Percentiles rank a stretch among this genome's conserved stretches.
Evolutionary conservation across 2,797 vertebrate genomes (phyloP).

Genomic region (Protonibea diacanthus): DNA sequence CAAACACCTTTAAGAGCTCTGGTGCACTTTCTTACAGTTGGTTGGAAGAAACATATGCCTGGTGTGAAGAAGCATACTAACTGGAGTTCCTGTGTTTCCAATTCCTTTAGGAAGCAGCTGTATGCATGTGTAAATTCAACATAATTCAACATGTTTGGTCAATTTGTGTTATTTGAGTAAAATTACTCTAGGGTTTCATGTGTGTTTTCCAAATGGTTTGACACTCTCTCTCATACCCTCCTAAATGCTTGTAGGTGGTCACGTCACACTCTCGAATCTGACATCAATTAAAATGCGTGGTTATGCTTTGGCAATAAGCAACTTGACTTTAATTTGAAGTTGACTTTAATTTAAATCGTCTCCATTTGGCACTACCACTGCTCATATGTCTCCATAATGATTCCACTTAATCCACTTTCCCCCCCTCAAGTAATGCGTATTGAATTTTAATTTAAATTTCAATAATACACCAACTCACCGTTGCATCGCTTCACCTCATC

Average conservation of each 20-base stretch:
- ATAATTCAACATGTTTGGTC: conserved; percentile 2
- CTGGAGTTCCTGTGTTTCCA: conserved; percentile 47
- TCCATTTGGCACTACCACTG: conserved; percentile 1
- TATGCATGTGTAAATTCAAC: not conserved
- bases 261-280: conserved; percentile 4
- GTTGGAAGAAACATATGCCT: conserved; percentile 80
- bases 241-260: not conserved
- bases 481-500: not conserved
- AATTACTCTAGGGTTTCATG: not conserved
- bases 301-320: conserved; percentile 15
- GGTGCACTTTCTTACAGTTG: conserved; percentile 84
- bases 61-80: conserved; percentile 67
- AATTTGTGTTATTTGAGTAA: not conserved
- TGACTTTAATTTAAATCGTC: conserved; percentile 24
- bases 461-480: conserved; percentile 10
- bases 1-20: conserved; percentile 85
- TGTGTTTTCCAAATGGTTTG: not conserved
- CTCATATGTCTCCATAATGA: conserved; percentile 15
- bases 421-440: not conserved
- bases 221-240: not conserved
- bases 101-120: conserved; percentile 35
- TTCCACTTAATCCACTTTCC: conserved; percentile 12
- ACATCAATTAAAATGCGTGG: conserved; percentile 14
- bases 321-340: conserved; percentile 39
- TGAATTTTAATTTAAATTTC: conserved; percentile 19